These are phyloP conservation scores for Okapia johnstoni DNA, from an alignment of 2,113 vertebrate species.

Conservation along the genomic window DNA sequence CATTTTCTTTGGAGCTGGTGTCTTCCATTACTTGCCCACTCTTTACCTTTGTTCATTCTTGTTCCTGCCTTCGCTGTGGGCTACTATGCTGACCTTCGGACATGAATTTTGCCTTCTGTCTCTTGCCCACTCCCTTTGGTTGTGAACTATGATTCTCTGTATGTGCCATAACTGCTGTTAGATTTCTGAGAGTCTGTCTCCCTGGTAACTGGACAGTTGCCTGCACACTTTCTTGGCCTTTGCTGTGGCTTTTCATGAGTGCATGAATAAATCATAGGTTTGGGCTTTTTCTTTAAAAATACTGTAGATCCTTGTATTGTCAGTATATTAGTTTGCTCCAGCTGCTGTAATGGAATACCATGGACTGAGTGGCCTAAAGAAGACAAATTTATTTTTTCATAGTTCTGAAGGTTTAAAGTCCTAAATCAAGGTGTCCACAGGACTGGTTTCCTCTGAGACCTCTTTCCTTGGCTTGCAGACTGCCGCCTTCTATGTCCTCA, in stretches of 20 bases:
- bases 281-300: neutral
- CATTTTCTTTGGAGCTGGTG: neutral
- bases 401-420: neutral
- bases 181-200: neutral
- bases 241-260: neutral
- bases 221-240: neutral
- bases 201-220: neutral
- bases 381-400: neutral
- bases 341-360: neutral
- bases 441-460: neutral
- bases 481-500: neutral
- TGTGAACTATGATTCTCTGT: neutral
- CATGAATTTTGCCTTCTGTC: neutral
- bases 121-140: neutral
- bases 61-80: neutral
- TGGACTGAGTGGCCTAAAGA: neutral
- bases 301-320: neutral
- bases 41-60: neutral
- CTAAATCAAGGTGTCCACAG: neutral
- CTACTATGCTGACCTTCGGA: neutral
- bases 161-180: neutral
- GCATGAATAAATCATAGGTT: neutral
- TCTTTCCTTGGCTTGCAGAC: neutral
- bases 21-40: neutral
- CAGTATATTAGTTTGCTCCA: neutral